Base-by-base conservation (phyloP, 2,797 vertebrate genomes). In the Hypotaenidia philippensis region DNA sequence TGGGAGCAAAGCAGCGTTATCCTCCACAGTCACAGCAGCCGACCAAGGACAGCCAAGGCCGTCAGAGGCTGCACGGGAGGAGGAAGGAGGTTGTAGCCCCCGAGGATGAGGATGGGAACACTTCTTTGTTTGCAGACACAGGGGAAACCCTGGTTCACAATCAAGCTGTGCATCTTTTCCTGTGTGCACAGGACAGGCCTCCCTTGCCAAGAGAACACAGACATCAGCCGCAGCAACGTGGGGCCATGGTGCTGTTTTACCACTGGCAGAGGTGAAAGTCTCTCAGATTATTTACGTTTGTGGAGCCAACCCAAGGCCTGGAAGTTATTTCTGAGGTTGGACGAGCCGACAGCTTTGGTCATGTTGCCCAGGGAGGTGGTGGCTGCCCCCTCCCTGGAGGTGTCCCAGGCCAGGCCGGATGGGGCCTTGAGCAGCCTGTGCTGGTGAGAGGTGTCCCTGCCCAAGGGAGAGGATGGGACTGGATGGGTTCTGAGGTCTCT, bases 251-350 rank as follows among this genome's bases (percentile, higher is more conserved):
- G 26, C 40, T 90, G 34, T 52, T 87, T 83, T 85, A 80, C 81
- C 75, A 59, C n/a, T 14, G 81, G 29, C 11, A 17, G 61, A 83
- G 66, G 84, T 38, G 13, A 87, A 83, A 91, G 61, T 79, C 36
- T 64, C 60, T 80, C 83, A 70, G 44, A 63, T 66, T 84, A 66
- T 59, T 81, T 38, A n/a, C 38, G 87, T 96, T 59, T 71, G 44
- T 60, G 71, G 90, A 70, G 47, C 52, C 71, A 93, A 31, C 23
- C 47, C 15, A 59, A 94, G 76, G 75, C 29, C 83, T 50, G 88
- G 87, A 90, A 76, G 60, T 82, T 34, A 64, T 89, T 91, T 95
- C 90, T 89, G 82, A 84, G n/a, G 59, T 9, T 75, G 60, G 41
- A 78, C 23, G 29, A 92, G 53, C 64, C 59, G 52, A 65, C 13